Conservation (phyloP, 2,113 vertebrate genomes). For the Scalopus aquaticus region DNA sequence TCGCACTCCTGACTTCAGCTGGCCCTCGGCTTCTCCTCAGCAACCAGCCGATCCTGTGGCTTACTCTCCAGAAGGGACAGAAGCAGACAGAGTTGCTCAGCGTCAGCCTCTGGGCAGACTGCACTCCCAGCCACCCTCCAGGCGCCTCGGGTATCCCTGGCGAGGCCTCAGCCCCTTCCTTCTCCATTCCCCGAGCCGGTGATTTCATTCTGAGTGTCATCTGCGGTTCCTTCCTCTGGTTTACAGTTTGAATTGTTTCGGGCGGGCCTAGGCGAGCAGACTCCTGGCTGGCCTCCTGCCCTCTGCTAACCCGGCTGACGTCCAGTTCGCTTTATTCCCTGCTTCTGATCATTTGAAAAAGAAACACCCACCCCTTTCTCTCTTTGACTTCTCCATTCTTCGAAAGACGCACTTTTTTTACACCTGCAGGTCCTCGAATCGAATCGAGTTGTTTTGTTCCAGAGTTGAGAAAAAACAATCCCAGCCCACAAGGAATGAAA, state of each 20-base stretch:
- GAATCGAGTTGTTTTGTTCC: no score
- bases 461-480: no score
- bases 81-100: fast-evolving
- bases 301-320: background rate
- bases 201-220: background rate
- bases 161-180: background rate
- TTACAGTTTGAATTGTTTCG: background rate
- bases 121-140: fast-evolving
- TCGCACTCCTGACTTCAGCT: fast-evolving
- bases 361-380: background rate
- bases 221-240: background rate
- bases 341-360: background rate
- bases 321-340: background rate
- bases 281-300: background rate
- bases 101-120: background rate
- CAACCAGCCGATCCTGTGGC: background rate
- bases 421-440: no score
- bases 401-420: background rate
- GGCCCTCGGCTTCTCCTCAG: background rate
- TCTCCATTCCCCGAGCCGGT: fast-evolving
- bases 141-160: background rate
- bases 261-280: background rate
- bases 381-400: background rate
- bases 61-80: fast-evolving
- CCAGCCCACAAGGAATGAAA: no score